These are phyloP conservation scores for Cremastobaeus sp. DNA, from an alignment of 2,888 invertebrate species.

Conservation along the genomic window DNA sequence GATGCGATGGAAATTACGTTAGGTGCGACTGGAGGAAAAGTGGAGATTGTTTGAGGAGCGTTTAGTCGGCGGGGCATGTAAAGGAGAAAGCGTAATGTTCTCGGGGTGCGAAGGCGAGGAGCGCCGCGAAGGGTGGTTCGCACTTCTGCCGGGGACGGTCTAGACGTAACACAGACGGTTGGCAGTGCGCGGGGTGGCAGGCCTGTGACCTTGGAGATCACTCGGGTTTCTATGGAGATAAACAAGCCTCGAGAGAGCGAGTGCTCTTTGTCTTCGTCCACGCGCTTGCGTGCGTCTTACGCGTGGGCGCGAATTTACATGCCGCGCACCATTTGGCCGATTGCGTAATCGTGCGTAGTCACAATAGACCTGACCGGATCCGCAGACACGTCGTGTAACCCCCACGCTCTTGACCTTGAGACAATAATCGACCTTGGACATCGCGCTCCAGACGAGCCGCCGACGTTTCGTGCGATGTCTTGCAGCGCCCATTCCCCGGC, in stretches of 20 bases:
- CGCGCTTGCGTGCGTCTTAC: constrained; percentile 61
- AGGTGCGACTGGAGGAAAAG: constrained; percentile 9
- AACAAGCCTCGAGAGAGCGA: constrained; percentile 66
- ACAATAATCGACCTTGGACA: constrained; percentile 57
- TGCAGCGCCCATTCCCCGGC: constrained; percentile 8
- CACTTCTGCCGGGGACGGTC: constrained; percentile 66
- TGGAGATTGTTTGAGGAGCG: neutral
- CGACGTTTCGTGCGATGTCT: constrained; percentile 28
- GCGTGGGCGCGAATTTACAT: constrained; percentile 60
- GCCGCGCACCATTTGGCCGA: constrained; percentile 55
- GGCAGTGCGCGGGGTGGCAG: constrained; percentile 64
- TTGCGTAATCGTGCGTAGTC: constrained; percentile 59
- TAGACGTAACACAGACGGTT: constrained; percentile 74
- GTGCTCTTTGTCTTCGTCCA: constrained; percentile 45
- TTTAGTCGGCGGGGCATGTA: constrained; percentile 25
- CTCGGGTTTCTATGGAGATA: constrained; percentile 72
- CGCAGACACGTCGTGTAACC: constrained; percentile 30
- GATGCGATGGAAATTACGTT: neutral
- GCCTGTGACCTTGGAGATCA: constrained; percentile 73
- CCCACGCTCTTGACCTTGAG: constrained; percentile 55
- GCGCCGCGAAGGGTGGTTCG: constrained; percentile 37
- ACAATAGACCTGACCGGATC: constrained; percentile 52
- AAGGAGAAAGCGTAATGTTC: constrained; percentile 43
- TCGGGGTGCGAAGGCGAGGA: constrained; percentile 48
- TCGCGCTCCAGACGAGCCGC: constrained; percentile 39